phyloP scores from a whole-genome alignment of 2,888 invertebrate species.

The Amiota mariae region DNA sequence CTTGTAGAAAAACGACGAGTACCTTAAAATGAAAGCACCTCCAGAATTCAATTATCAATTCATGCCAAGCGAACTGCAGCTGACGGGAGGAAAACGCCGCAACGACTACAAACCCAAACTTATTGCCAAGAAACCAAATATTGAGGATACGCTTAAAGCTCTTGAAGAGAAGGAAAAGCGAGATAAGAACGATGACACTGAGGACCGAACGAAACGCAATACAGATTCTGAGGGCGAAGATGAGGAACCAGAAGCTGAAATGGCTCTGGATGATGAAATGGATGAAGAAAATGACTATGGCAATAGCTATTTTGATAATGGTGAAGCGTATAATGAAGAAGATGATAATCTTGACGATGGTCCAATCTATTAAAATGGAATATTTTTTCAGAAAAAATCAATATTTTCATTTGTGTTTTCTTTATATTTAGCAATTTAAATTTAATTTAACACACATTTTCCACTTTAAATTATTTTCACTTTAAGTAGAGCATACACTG shows the following conservation, averaged over 20 bases:
- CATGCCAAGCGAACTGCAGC: constrained; percentile 78
- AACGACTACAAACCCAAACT: constrained; percentile 42
- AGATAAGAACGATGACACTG: constrained; percentile 75
- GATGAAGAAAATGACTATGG: constrained; percentile 92
- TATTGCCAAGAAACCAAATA: constrained; percentile 60
- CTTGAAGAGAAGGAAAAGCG: constrained; percentile 80
- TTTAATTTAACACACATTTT: constrained; percentile 57
- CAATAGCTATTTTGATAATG: constrained; percentile 91
- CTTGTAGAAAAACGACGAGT: constrained; percentile 60
- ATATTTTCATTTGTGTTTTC: constrained; percentile 22
- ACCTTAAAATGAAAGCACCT: constrained; percentile 61
- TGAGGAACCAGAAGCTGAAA: constrained; percentile 63
- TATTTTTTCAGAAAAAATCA: neutral
- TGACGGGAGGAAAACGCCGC: constrained; percentile 57
- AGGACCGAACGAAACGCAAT: constrained; percentile 76
- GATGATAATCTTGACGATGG: constrained; percentile 90
- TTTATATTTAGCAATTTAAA: constrained; percentile 56
- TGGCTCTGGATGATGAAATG: constrained; percentile 82
- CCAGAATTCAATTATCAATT: constrained; percentile 75
- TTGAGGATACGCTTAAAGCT: constrained; percentile 76
- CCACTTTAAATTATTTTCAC: constrained; percentile 41
- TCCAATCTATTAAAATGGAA: constrained; percentile 77
- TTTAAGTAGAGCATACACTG: constrained; percentile 22
- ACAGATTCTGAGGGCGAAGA: constrained; percentile 76
- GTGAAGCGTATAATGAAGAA: constrained; percentile 89